Percentiles rank a stretch among this genome's conserved stretches.
phyloP scores from a whole-genome alignment of 2,797 vertebrate genomes.

The Leptatherina wallacei region DNA sequence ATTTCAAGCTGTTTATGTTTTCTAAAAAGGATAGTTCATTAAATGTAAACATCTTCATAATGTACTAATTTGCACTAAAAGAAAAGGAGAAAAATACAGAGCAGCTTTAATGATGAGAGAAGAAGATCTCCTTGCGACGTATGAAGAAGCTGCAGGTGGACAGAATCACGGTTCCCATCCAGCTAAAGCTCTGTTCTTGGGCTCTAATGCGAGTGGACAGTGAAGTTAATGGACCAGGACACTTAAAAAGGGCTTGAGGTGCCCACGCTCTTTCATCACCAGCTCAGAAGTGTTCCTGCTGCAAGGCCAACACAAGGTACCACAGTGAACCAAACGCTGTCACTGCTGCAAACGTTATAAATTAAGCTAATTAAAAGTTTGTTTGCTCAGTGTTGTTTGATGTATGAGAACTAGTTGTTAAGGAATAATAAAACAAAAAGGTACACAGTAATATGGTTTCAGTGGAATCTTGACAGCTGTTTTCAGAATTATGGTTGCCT shows the following conservation, averaged over 20 bases:
- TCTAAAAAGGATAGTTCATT: no score
- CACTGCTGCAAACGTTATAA: conserved; percentile 15
- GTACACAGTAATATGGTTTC: conserved; percentile 8
- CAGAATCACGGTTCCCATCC: background rate
- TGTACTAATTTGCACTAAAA: no score
- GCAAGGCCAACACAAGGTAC: conserved; percentile 11
- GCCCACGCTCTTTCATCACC: conserved; percentile 32
- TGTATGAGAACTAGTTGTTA: background rate
- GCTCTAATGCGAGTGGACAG: conserved; percentile 20
- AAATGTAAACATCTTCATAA: no score
- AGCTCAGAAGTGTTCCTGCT: conserved; percentile 17
- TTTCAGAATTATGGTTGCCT: conserved; percentile 15
- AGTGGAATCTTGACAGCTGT: conserved; percentile 32
- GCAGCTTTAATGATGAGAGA: background rate
- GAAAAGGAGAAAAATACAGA: background rate
- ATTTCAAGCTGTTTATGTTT: no score
- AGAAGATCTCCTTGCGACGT: background rate
- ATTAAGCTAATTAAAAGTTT: conserved; percentile 48
- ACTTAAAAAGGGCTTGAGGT: conserved; percentile 16
- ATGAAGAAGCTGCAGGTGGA: conserved; percentile 19
- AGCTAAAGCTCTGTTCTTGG: background rate
- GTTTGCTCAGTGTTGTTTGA: conserved; percentile 51
- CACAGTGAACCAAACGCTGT: conserved; percentile 10
- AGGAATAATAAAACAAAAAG: conserved; percentile 22
- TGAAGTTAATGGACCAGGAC: conserved; percentile 48